Evolutionary conservation across 2,113 vertebrate genomes (phyloP), one percentile per base, ranked within the genome.

Genomic region (Gymnobelideus leadbeateri): DNA sequence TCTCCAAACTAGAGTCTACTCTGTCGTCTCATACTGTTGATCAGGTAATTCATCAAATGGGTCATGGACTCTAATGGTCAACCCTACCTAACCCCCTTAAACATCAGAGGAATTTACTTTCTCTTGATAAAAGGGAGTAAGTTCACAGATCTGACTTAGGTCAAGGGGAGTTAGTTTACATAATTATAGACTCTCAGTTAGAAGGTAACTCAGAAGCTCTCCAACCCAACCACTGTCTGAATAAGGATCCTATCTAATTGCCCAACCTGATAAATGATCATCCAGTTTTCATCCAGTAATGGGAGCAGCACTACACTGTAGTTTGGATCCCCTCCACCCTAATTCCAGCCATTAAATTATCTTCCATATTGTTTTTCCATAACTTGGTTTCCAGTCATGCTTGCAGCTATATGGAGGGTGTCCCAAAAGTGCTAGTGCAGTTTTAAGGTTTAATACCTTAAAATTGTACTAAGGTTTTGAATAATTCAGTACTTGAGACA

Each of bases 111-210:
- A 84, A 84, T 84, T 84, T 84, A 21, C n/a, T 84, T 84, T 43
- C 68, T 77, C 61, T 77, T 77, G 68, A 84, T 84, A 84, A 84
- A 84, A 84, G 68, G 16, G 68, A 84, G n/a, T 84, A 21, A 43
- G 68, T 84, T 84, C 68, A 43, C 68, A 84, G 68, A 84, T 84
- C 68, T 84, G n/a, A 43, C 68, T 84, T 84, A 84, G n/a, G n/a
- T 84, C 68, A 84, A 84, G n/a, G 68, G 68, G 68, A 84, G 68
- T 84, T 84, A n/a, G 5, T 84, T 84, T 84, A 84, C 68, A 84
- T 84, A 84, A 84, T 84, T 84, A 84, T 8, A 84, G 68, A 84
- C 16, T 84, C 68, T 43, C 68, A 84, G 37, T 43, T 43, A 43
- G 28, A 43, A 84, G 68, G 37, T 16, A 84, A 84, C n/a, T 21